Evolutionary conservation across 2,888 invertebrate species (phyloP).

Genomic region (Trissoscelio sp.): DNA sequence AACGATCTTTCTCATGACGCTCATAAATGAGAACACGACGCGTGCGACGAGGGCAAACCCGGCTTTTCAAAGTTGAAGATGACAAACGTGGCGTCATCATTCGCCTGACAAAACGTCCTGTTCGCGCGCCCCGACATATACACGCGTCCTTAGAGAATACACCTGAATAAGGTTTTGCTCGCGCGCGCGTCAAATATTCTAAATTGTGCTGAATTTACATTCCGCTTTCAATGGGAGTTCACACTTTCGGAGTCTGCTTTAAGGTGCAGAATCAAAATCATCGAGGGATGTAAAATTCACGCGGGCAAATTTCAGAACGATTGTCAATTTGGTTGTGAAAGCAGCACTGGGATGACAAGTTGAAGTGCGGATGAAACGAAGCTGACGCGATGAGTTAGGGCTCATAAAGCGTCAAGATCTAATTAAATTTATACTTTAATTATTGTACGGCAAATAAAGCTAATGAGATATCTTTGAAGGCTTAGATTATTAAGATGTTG

Average conservation of each 20-base stretch:
- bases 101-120: slow-evolving; percentile 44
- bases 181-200: slow-evolving; percentile 45
- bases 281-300: slow-evolving; percentile 29
- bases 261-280: slow-evolving; percentile 28
- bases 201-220: slow-evolving; percentile 54
- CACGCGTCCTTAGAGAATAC: slow-evolving; percentile 45
- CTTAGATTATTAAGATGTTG: too few species aligned
- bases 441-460: too few species aligned
- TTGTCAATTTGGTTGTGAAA: slow-evolving; percentile 28
- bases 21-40: slow-evolving; percentile 49
- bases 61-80: slow-evolving; percentile 49
- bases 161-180: slow-evolving; percentile 36
- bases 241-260: slow-evolving; percentile 29
- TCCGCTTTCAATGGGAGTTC: slow-evolving; percentile 35
- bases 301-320: slow-evolving; percentile 19
- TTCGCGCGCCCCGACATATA: slow-evolving; percentile 23
- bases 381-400: slow-evolving; percentile 1
- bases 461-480: too few species aligned
- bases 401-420: neutral
- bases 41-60: too few species aligned
- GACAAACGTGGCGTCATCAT: slow-evolving; percentile 48
- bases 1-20: slow-evolving; percentile 43
- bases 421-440: neutral
- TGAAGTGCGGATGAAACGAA: slow-evolving; percentile 6
- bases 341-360: neutral